These are phyloP conservation scores for Emydoidea blandingii DNA, from an alignment of 2,797 vertebrate genomes.

Conservation along the genomic window DNA sequence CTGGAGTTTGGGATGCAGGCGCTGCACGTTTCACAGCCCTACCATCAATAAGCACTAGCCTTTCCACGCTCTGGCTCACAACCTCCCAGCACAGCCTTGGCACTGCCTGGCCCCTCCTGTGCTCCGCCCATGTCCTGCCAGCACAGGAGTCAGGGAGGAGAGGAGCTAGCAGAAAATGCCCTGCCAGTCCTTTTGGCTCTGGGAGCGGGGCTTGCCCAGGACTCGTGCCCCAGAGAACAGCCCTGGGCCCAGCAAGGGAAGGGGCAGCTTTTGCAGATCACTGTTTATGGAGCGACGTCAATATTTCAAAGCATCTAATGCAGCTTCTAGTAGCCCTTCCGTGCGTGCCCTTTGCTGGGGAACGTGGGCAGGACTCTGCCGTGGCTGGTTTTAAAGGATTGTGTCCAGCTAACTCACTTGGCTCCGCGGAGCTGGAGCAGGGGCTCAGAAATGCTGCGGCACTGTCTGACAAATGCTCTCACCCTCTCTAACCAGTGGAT, in stretches of 20 bases:
- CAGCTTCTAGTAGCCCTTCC: background rate
- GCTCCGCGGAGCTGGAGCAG: background rate
- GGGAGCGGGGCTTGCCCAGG: too few species aligned
- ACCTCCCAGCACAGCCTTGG: too few species aligned
- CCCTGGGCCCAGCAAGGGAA: too few species aligned
- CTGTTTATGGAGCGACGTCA: background rate
- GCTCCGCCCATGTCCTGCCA: background rate
- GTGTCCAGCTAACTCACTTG: background rate
- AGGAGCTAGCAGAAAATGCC: too few species aligned
- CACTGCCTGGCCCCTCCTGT: background rate
- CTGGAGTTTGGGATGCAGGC: too few species aligned
- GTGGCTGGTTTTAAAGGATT: background rate
- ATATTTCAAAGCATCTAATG: constrained; percentile 31
- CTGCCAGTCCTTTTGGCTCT: too few species aligned
- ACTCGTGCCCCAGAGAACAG: too few species aligned
- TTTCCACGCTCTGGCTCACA: too few species aligned
- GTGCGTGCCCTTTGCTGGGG: background rate
- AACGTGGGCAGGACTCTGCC: background rate
- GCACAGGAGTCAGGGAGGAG: too few species aligned
- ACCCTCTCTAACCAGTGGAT: background rate
- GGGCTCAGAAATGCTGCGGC: background rate
- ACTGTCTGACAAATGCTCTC: background rate
- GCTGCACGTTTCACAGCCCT: too few species aligned
- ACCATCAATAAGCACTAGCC: too few species aligned
- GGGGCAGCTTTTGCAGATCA: background rate